Evolutionary conservation across 2,888 invertebrate species (phyloP).

Genomic region (Camponotus fellah): DNA sequence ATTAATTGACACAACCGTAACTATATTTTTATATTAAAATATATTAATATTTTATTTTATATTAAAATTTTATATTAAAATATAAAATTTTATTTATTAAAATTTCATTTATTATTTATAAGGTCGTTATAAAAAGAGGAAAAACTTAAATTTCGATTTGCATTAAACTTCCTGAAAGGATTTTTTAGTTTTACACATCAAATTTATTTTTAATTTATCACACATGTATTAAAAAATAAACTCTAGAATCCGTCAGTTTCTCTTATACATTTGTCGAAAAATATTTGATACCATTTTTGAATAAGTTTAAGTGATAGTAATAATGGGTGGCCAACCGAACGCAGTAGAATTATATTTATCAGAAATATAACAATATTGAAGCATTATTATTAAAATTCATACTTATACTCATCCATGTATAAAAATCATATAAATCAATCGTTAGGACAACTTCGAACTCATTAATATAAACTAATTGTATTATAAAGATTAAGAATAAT

Average conservation of each 20-base stretch:
- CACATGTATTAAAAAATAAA: not conserved
- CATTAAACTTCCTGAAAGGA: not conserved
- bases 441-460: constrained; percentile 1
- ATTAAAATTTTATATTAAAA: constrained; percentile 16
- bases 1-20: not conserved
- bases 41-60: constrained; percentile 5
- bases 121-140: not conserved
- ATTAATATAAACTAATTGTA: constrained; percentile 1
- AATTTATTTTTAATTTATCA: constrained; percentile 7
- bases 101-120: not conserved
- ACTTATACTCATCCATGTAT: constrained; percentile 33
- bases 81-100: constrained; percentile 6
- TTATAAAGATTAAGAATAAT: not conserved
- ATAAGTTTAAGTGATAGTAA: constrained; percentile 29
- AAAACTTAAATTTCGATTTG: not conserved
- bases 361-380: constrained; percentile 5
- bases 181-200: not conserved
- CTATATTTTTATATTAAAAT: constrained; percentile 3
- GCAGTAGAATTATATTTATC: constrained; percentile 38
- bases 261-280: constrained; percentile 22
- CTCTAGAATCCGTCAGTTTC: constrained; percentile 23
- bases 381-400: constrained; percentile 32
- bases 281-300: constrained; percentile 29
- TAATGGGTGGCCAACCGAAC: constrained; percentile 36
- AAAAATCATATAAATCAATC: constrained; percentile 36